phyloP scores from a whole-genome alignment of 2,888 invertebrate species.

The Habroteleia sp. region DNA sequence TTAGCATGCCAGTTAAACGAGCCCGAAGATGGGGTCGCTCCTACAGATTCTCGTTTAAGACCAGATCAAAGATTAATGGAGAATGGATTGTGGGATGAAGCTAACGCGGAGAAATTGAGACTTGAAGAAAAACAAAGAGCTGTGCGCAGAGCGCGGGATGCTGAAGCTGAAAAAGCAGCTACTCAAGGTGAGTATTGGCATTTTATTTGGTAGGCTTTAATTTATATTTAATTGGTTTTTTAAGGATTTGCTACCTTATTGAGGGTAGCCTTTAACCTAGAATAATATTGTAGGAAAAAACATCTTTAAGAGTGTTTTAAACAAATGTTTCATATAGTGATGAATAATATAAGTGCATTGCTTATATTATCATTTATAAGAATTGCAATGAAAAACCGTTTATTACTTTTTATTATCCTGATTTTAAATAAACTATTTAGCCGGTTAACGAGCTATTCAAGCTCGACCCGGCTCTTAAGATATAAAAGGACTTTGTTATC shows the following conservation, averaged over 20 bases:
- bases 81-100: constrained; percentile 94
- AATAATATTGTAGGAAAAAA: no score
- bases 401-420: no score
- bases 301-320: no score
- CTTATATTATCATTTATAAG: no score
- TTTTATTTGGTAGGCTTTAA: no score
- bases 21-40: constrained; percentile 94
- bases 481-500: constrained; percentile 1
- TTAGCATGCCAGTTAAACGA: constrained; percentile 98
- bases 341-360: no score
- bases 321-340: no score
- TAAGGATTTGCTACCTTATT: no score
- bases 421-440: constrained; percentile 2
- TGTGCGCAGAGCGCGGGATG: constrained; percentile 89
- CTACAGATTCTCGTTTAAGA: constrained; percentile 94
- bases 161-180: constrained; percentile 88
- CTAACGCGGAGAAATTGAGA: constrained; percentile 91
- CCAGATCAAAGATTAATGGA: constrained; percentile 99
- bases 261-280: no score
- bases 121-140: constrained; percentile 98
- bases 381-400: no score
- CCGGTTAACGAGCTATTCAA: constrained; percentile 19
- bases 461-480: constrained; percentile 10
- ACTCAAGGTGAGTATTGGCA: constrained; percentile 82
- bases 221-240: constrained; percentile 79